These are phyloP conservation scores for Steinernema carpocapsae DNA, from an alignment of 2,888 invertebrate species.

Conservation along the genomic window DNA sequence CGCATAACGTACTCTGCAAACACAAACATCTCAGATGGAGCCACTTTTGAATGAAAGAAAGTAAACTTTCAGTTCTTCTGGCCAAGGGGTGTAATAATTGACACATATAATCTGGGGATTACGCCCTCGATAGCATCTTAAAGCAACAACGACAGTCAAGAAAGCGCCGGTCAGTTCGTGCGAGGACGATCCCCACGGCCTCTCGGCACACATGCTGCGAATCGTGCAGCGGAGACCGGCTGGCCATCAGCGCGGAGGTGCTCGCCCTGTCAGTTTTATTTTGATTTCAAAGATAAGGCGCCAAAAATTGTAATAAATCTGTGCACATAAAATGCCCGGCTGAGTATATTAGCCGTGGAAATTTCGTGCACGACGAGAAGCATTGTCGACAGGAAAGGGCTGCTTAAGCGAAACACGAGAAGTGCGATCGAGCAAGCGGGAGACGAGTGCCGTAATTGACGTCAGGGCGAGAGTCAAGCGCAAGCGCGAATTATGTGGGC, in stretches of 20 bases:
- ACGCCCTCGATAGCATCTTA: conserved; percentile 6
- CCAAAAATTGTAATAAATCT: conserved; percentile 6
- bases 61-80: background rate
- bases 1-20: conserved; percentile 33
- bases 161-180: background rate
- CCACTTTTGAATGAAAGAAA: conserved; percentile 1
- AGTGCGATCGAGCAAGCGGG: conserved; percentile 31
- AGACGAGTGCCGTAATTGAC: conserved; percentile 32
- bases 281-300: conserved; percentile 28
- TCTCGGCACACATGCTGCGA: conserved; percentile 17
- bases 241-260: too few relatives aligned
- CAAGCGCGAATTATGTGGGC: background rate
- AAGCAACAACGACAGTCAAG: background rate
- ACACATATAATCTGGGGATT: background rate
- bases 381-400: conserved; percentile 6
- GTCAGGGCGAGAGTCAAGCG: conserved; percentile 16
- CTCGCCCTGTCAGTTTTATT: conserved; percentile 24
- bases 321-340: background rate
- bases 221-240: background rate
- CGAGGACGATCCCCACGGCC: background rate
- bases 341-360: conserved; percentile 29
- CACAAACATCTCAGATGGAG: conserved; percentile 5
- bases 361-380: conserved; percentile 12
- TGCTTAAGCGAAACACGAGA: conserved; percentile 11
- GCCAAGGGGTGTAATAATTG: conserved; percentile 21